Evolutionary conservation across 2,888 invertebrate species (phyloP), one percentile per base, ranked within the genome.

Genomic region (Caenorhabditis imperialis): DNA sequence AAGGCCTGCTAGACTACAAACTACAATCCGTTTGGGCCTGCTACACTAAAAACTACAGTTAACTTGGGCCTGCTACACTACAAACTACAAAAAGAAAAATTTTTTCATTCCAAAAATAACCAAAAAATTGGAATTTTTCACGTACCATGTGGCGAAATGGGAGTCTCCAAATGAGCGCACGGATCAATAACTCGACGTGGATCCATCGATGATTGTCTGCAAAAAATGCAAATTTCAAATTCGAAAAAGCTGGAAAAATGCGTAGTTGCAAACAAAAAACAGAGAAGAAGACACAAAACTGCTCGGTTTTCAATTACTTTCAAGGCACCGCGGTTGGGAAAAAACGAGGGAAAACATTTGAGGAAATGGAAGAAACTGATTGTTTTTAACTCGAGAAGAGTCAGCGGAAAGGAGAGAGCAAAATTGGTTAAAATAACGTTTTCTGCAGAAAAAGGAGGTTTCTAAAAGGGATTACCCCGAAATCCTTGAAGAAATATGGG

Each of bases 91-190:
- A n/a, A n/a, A n/a, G n/a, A n/a, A n/a, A n/a, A n/a, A n/a, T n/a
- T n/a, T n/a, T n/a, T n/a, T n/a, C n/a, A n/a, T n/a, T n/a, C n/a
- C n/a, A n/a, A n/a, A n/a, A n/a, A n/a, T n/a, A n/a, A n/a, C n/a
- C n/a, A n/a, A n/a, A n/a, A n/a, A n/a, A n/a, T n/a, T n/a, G n/a
- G n/a, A n/a, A n/a, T n/a, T n/a, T n/a, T n/a, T n/a, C n/a, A n/a
- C 67, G 50, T 35, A 75, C 75, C 70, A 45, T 70, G 75, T 2
- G 75, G 75, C 1, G 62, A 63, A 44, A 75, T 75, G 0, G 75
- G 75, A 8, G 75, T 75, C 53, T 75, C 75, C 44, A 73, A 18
- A 45, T 73, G 73, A 38, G 63, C 58, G 45, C 69, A 69, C 8
- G 69, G 58, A 53, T 69, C 65, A 37, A 51, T 60, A n/a, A 37